Base-by-base conservation (phyloP, 2,113 vertebrate species). In the Apteryx owenii region DNA sequence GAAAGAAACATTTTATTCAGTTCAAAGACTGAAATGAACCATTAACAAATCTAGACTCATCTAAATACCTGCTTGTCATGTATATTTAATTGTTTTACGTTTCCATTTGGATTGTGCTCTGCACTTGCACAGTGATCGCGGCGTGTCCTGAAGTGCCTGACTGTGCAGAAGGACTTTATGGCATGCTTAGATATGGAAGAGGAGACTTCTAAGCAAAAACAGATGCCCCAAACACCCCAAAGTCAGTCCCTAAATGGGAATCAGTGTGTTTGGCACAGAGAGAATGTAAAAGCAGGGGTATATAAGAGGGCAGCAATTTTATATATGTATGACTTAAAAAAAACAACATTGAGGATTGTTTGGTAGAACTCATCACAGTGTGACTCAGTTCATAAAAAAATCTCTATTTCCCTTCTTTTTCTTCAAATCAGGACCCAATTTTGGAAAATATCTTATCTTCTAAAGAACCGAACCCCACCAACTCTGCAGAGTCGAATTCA, bases 11-110 rank as follows among this genome's bases (percentile, higher is more conserved):
- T 60, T 80, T 93, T 69, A 85, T 93, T 72, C 23, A 69, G 66
- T 23, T 82, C 75, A 70, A 72, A 91, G 70, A 85, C 71, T 61
- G 75, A 94, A 89, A 88, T n/a, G 42, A 95, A 72, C n/a, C 82
- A 79, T 72, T 90, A 91, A 82, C n/a, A 82, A 85, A 80, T 25
- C 46, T 29, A 26, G 70, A 70, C 75, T 85, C 5, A 18, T 44
- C 79, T 69, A 80, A 93, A 82, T 72, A 90, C 71, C 71, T 90
- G 62, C 75, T 56, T 72, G 66, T 18, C 71, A 31, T 72, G 10
- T 60, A 38, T 64, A 76, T 85, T 91, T 78, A 46, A 95, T 70
- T 78, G 46, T 81, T 91, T 88, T 81, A 80, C 40, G 60, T 42
- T 77, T 58, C 73, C 50, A 18, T 86, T 56, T 36, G 73, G 36